Conservation (phyloP, 2,888 invertebrate species). For the Synergus gifuensis region DNA sequence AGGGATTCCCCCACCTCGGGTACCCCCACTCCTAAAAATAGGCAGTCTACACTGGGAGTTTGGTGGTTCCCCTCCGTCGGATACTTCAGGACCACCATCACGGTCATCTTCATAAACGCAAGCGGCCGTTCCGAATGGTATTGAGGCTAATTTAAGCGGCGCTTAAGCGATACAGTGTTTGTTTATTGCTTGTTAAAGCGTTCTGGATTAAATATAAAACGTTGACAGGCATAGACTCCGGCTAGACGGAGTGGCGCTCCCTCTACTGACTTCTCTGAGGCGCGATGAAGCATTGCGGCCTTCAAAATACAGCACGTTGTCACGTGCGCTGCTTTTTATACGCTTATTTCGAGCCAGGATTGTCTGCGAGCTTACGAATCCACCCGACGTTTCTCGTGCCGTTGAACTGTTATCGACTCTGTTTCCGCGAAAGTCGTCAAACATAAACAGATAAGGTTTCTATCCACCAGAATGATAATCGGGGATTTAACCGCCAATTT, state of each 20-base stretch:
- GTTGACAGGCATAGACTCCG: conserved; percentile 73
- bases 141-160: conserved; percentile 77
- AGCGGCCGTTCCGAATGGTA: conserved; percentile 75
- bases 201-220: conserved; percentile 77
- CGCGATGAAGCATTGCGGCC: conserved; percentile 30
- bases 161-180: conserved; percentile 76
- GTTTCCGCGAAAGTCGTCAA: neutral
- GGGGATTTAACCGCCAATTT: neutral
- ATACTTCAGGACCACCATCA: conserved; percentile 65
- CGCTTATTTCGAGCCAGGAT: conserved; percentile 17
- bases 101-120: conserved; percentile 73
- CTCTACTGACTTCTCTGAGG: conserved; percentile 69
- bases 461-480: neutral
- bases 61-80: conserved; percentile 58
- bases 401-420: conserved; percentile 24
- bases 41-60: neutral
- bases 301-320: conserved; percentile 50
- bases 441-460: conserved; percentile 10
- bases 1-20: conserved; percentile 56
- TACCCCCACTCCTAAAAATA: conserved; percentile 52
- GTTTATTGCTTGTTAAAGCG: conserved; percentile 77
- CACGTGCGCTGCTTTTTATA: conserved; percentile 36
- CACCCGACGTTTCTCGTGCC: neutral
- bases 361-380: conserved; percentile 8
- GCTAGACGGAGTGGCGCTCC: conserved; percentile 77